Evolutionary conservation across 1,140 invertebrate genomes (phyloP), one percentile per base, ranked within the genome.

Genomic region (Dendroctonus valens): DNA sequence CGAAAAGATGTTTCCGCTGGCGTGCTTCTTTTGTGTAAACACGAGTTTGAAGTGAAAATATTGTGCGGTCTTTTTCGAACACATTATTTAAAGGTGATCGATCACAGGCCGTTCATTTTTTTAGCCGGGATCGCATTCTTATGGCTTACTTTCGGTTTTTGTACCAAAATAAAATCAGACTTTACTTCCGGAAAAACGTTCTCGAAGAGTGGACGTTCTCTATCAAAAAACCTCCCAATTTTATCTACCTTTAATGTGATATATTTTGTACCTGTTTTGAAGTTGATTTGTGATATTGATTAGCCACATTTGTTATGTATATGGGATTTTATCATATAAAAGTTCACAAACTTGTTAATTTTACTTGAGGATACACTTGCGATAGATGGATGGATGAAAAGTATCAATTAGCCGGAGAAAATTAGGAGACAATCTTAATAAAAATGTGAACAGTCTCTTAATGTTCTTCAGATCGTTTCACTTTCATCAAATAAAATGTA

Each of bases 1-100:
- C 14, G 49, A 51, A 51, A 51, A 51, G 11, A 15, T 12, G 15
- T 15, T 51, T 51, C 49, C 49, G 14, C 49, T 51, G 49, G 11
- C 14, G 14, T 51, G 49, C 9, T n/a, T 15, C 49, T 51, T 51
- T 51, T 51, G 5, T 51, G 49, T 51, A 51, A 51, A 51, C 49
- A 15, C 49, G 49, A 15, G 15, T 9, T 51, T 11, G 49, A 51
- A 51, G 7, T 51, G 15, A 9, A 15, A 51, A 51, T 51, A 51
- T 51, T 51, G 14, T 51, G 42, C n/a, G 8, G n/a, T 12, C 8
- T 46, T 46, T 46, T 46, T 46, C n/a, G 42, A 51, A 12, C 49
- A 15, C 49, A 51, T 51, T 15, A 12, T 51, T 51, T 51, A 15
- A 51, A 51, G 14, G 15, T 51, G 49, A 51, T 51, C 15, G 49